Evolutionary conservation across 2,888 invertebrate genomes (phyloP).

Genomic region (Dascillus cervinus): DNA sequence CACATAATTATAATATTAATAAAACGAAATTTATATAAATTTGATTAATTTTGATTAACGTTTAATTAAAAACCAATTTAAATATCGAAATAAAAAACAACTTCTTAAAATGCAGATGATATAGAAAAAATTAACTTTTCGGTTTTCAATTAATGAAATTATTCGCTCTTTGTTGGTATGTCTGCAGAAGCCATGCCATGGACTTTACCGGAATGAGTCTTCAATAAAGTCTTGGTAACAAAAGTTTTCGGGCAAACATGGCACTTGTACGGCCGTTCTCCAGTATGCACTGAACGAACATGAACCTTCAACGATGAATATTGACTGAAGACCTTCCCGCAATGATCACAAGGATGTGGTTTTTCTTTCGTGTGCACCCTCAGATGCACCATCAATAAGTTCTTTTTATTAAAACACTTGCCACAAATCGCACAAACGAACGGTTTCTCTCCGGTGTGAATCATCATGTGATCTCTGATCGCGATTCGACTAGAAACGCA

Average conservation of each 20-base stretch:
- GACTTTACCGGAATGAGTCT: conserved; percentile 16
- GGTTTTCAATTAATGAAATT: too few species aligned
- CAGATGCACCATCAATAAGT: conserved; percentile 25
- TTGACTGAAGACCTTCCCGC: conserved; percentile 27
- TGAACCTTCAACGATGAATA: conserved; percentile 18
- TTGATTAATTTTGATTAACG: too few species aligned
- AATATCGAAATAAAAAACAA: too few species aligned
- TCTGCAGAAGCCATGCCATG: neutral
- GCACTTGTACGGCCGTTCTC: conserved; percentile 24
- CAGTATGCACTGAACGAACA: conserved; percentile 12
- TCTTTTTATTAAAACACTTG: conserved; percentile 26
- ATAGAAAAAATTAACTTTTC: too few species aligned
- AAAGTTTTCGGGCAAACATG: conserved; percentile 23
- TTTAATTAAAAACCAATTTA: too few species aligned
- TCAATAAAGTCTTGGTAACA: conserved; percentile 20
- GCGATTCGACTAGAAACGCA: conserved; percentile 32
- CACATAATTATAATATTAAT: too few species aligned
- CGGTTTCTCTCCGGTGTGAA: conserved; percentile 33
- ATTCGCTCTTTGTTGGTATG: too few species aligned
- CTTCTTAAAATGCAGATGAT: too few species aligned
- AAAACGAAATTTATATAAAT: too few species aligned
- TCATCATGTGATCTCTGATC: conserved; percentile 30
- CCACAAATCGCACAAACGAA: conserved; percentile 32
- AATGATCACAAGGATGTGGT: conserved; percentile 27
- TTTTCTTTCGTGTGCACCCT: conserved; percentile 30